These are phyloP conservation scores for Colinus virginianus DNA, from an alignment of 2,113 vertebrate genomes.

Conservation along the genomic window DNA sequence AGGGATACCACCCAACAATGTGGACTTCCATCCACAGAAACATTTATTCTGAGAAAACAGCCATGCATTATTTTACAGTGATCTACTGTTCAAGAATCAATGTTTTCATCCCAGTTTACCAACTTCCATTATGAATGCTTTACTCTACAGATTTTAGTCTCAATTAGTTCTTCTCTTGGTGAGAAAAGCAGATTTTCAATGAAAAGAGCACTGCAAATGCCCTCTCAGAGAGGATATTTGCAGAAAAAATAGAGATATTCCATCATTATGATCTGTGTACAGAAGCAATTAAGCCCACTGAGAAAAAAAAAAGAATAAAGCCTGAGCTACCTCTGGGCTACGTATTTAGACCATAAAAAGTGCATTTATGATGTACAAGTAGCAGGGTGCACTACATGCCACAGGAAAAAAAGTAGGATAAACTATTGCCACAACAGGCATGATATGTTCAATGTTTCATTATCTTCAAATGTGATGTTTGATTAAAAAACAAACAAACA, in stretches of 20 bases:
- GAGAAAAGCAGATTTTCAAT: not conserved
- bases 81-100: not conserved
- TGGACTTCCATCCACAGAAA: not conserved
- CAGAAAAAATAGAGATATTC: not conserved
- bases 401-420: not conserved
- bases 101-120: not conserved
- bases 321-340: not conserved
- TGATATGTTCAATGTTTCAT: accelerated
- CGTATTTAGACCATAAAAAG: accelerated
- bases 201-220: not conserved
- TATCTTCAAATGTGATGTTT: not conserved
- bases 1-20: not conserved
- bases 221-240: not conserved
- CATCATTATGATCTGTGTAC: not conserved
- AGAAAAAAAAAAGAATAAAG: not conserved
- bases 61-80: no score
- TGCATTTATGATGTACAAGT: accelerated
- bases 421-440: not conserved
- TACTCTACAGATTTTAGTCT: not conserved
- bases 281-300: not conserved
- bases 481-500: not conserved
- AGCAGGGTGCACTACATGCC: not conserved
- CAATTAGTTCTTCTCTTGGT: not conserved
- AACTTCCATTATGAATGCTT: not conserved
- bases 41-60: not conserved